Evolutionary conservation across 1,140 invertebrate genomes (phyloP), one percentile per base, ranked within the genome.

Genomic region (Drosophila burlai): DNA sequence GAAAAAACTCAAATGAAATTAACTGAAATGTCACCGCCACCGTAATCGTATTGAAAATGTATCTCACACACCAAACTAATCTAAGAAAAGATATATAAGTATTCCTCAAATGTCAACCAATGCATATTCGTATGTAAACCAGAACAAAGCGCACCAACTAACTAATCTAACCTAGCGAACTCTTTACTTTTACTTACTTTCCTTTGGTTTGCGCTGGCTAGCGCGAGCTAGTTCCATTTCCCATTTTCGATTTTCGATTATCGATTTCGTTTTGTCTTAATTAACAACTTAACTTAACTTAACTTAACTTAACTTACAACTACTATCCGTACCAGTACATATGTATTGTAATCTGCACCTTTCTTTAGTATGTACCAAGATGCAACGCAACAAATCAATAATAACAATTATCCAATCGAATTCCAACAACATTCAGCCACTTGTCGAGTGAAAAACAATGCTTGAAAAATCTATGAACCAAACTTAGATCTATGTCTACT

Each of bases 401-500:
- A 61, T 59, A 67, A 76, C 50, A 74, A 71, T 65, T 73, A 54
- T 73, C 68, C n/a, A 74, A 66, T 66, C 67, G 62, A 80, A 79
- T 45, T 80, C 55, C 50, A 67, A 80, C 31, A 47, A 80, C 77
- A 76, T 81, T 74, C 83, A 84, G 71, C 75, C 75, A 85, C 79
- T 47, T 80, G 65, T 82, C 79, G 38, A 85, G 71, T 85, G 83
- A 90, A 63, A 57, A 50, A 79, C 61, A 74, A 65, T 90, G 84
- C 85, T 89, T 89, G 82, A 85, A 78, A 81, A 73, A 67, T 69
- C 66, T 81, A 81, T 71, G 75, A 87, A 79, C 75, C 62, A 78
- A 87, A 75, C 59, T 76, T 87, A 87, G 83, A 64, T 87, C 76
- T 81, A 87, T 90, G 86, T 90, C 85, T 90, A 89, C 76, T 85